Conservation (phyloP, 2,888 invertebrate genomes). For the Drosophila peninsularis region DNA sequence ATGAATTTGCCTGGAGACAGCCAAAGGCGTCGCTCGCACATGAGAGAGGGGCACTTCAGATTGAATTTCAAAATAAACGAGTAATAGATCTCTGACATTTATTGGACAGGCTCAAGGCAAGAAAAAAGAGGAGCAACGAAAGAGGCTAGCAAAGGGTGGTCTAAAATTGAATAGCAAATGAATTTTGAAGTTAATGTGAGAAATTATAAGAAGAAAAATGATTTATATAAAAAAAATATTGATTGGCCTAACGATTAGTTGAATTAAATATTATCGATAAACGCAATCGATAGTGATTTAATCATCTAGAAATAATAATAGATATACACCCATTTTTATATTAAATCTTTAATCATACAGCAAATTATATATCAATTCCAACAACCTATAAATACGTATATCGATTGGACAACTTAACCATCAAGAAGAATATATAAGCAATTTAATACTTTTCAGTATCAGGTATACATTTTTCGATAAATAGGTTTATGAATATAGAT, state of each 20-base stretch:
- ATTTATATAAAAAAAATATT: too few species aligned
- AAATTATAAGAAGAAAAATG: background rate
- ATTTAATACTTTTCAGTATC: too few species aligned
- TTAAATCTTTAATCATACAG: too few species aligned
- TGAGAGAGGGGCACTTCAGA: constrained; percentile 33
- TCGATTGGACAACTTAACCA: too few species aligned
- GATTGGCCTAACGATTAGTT: background rate
- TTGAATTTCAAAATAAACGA: constrained; percentile 55
- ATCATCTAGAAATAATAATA: too few species aligned
- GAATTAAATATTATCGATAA: background rate
- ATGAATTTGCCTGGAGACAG: constrained; percentile 63
- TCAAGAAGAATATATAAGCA: too few species aligned
- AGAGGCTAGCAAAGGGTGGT: constrained; percentile 8
- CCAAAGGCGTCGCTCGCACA: constrained; percentile 32
- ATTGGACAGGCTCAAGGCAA: constrained; percentile 56
- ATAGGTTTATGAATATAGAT: too few species aligned
- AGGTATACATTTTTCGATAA: too few species aligned
- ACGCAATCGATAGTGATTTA: too few species aligned
- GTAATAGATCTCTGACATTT: constrained; percentile 56
- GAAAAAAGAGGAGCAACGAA: background rate
- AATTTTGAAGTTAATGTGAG: background rate
- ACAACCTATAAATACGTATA: too few species aligned
- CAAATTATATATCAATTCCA: too few species aligned
- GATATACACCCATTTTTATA: too few species aligned
- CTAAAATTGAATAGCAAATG: constrained; percentile 7